Conservation (phyloP, 1,140 invertebrate species). For the Onthophagus taurus region DNA sequence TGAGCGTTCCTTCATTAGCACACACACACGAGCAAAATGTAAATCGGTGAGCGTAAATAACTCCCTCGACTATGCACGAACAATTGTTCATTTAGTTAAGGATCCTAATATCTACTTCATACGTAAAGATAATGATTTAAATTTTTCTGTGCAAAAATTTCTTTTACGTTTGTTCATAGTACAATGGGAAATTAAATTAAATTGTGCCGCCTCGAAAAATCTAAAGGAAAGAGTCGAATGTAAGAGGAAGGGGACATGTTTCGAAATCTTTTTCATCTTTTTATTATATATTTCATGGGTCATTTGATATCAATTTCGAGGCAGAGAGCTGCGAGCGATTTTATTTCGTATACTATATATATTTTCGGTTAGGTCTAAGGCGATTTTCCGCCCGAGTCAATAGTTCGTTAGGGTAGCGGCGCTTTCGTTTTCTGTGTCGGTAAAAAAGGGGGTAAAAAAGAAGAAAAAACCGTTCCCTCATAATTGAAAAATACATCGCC, state of each 20-base stretch:
- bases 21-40: too few species aligned
- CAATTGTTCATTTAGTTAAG: too few species aligned
- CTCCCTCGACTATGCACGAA: too few species aligned
- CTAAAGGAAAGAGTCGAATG: background rate
- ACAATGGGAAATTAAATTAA: constrained; percentile 8
- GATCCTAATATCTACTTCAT: too few species aligned
- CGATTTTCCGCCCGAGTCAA: constrained; percentile 10
- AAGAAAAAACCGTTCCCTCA: too few species aligned
- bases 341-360: constrained; percentile 9
- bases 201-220: background rate
- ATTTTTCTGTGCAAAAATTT: too few species aligned
- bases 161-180: too few species aligned
- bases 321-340: constrained; percentile 6
- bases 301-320: constrained; percentile 12
- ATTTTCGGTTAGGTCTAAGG: too few species aligned
- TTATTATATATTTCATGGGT: constrained; percentile 10
- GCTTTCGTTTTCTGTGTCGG: constrained; percentile 6
- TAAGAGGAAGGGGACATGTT: too few species aligned
- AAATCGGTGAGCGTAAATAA: too few species aligned
- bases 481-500: background rate
- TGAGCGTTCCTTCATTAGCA: too few species aligned
- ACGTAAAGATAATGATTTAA: too few species aligned
- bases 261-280: constrained; percentile 5
- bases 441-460: background rate
- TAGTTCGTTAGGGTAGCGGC: constrained; percentile 10